phyloP scores from a whole-genome alignment of 1,140 invertebrate species.

The Zaprionus capensis region DNA sequence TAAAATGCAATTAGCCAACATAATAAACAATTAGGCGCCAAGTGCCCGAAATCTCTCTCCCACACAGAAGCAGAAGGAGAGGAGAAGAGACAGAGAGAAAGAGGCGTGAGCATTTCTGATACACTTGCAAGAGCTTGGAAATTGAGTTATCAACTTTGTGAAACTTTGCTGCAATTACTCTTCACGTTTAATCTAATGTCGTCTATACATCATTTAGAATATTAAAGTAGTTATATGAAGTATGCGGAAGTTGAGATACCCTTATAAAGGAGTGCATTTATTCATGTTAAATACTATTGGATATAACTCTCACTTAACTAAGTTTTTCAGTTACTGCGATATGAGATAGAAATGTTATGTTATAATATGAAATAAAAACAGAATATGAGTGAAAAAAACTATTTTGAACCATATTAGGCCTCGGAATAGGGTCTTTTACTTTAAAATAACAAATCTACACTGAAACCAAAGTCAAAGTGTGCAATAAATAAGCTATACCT shows the following conservation, averaged over 20 bases:
- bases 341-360: too few species aligned
- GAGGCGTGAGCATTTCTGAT: neutral
- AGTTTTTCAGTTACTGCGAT: too few species aligned
- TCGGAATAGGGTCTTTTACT: too few species aligned
- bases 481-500: too few species aligned
- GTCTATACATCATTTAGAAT: neutral
- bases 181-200: neutral
- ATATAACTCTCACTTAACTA: too few species aligned
- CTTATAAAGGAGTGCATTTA: too few species aligned
- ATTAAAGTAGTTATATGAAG: neutral
- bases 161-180: neutral
- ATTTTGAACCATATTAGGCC: too few species aligned
- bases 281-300: too few species aligned
- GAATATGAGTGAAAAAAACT: too few species aligned
- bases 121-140: neutral
- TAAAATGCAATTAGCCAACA: slow-evolving; percentile 63
- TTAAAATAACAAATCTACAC: too few species aligned
- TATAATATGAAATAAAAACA: too few species aligned
- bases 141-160: neutral
- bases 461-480: too few species aligned
- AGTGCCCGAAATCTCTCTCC: slow-evolving; percentile 29
- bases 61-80: neutral
- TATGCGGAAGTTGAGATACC: neutral
- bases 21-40: slow-evolving; percentile 76
- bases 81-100: neutral